Evolutionary conservation across 2,888 invertebrate genomes (phyloP).

Genomic region (Autographa pulchrina): DNA sequence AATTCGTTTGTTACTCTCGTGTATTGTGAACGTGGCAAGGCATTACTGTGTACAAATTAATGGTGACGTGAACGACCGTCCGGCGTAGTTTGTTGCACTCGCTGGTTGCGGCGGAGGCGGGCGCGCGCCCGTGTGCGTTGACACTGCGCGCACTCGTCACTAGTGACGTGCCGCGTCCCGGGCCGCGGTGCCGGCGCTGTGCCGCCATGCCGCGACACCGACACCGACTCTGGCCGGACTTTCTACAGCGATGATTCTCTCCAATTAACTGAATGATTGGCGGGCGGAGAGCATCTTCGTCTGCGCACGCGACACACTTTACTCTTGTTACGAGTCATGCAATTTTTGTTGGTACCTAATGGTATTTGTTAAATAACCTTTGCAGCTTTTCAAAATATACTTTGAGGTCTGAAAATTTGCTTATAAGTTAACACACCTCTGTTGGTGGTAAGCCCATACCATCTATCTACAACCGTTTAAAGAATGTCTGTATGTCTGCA

Average conservation of each 20-base stretch:
- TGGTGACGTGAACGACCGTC: constrained; percentile 77
- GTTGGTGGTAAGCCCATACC: not conserved
- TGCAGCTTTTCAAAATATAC: constrained; percentile 49
- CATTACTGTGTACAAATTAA: constrained; percentile 74
- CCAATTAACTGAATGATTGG: constrained; percentile 89
- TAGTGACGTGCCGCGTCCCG: constrained; percentile 49
- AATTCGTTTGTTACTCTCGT: constrained; percentile 37
- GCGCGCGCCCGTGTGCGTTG: constrained; percentile 74
- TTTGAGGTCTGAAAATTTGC: constrained; percentile 12
- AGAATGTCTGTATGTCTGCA: not conserved
- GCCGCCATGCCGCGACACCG: constrained; percentile 20
- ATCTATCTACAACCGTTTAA: not conserved
- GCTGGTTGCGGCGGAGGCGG: constrained; percentile 9
- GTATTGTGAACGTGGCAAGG: constrained; percentile 62
- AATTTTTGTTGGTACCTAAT: constrained; percentile 47
- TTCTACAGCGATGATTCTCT: constrained; percentile 88
- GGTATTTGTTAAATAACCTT: constrained; percentile 39
- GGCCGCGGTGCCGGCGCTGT: constrained; percentile 15
- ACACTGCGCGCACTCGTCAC: constrained; percentile 73
- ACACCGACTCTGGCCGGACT: constrained; percentile 62
- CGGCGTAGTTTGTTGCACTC: constrained; percentile 81
- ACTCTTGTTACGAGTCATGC: constrained; percentile 77
- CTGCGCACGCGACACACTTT: constrained; percentile 85
- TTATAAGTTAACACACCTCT: not conserved
- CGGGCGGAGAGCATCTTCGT: constrained; percentile 77